A percentile compares a stretch with the other conserved stretches of the same genome.
phyloP scores from a whole-genome alignment of 2,888 invertebrate species.

The Pediacus dermestoides region DNA sequence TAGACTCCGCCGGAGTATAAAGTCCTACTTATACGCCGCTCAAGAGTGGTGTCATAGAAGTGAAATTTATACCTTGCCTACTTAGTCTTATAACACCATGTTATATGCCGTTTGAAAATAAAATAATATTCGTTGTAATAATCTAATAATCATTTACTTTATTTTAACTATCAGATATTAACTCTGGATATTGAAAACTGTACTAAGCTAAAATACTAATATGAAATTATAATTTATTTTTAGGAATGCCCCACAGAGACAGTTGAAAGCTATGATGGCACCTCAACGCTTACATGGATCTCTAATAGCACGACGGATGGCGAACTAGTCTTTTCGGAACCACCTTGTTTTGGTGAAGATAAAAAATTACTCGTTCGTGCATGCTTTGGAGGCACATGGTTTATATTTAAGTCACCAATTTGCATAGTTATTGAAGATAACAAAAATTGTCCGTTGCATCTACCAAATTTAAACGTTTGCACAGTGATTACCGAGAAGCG shows the following conservation, averaged over 20 bases:
- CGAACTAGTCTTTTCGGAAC: conserved; percentile 36
- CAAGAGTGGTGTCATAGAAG: too few relatives aligned
- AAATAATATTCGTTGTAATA: too few relatives aligned
- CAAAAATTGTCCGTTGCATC: conserved; percentile 29
- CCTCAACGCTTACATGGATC: conserved; percentile 15
- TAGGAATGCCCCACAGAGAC: conserved; percentile 17
- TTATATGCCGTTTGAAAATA: too few relatives aligned
- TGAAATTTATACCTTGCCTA: too few relatives aligned
- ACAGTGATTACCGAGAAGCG: conserved; percentile 38
- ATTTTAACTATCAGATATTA: too few relatives aligned
- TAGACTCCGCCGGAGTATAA: too few relatives aligned
- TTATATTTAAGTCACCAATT: conserved; percentile 25
- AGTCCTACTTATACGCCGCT: too few relatives aligned
- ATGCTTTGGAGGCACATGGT: conserved; percentile 38
- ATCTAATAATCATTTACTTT: too few relatives aligned
- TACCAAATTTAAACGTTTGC: conserved; percentile 35
- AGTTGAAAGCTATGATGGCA: conserved; percentile 9
- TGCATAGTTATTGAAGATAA: conserved; percentile 25
- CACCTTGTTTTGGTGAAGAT: conserved; percentile 38
- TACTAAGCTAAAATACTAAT: too few relatives aligned
- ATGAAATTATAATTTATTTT: too few relatives aligned
- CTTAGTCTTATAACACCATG: too few relatives aligned
- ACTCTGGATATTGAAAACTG: too few relatives aligned
- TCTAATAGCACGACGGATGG: conserved; percentile 14
- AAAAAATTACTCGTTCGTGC: conserved; percentile 32